These are phyloP conservation scores for Agraylea sexmaculata DNA, from an alignment of 1,140 invertebrate species.

Conservation along the genomic window DNA sequence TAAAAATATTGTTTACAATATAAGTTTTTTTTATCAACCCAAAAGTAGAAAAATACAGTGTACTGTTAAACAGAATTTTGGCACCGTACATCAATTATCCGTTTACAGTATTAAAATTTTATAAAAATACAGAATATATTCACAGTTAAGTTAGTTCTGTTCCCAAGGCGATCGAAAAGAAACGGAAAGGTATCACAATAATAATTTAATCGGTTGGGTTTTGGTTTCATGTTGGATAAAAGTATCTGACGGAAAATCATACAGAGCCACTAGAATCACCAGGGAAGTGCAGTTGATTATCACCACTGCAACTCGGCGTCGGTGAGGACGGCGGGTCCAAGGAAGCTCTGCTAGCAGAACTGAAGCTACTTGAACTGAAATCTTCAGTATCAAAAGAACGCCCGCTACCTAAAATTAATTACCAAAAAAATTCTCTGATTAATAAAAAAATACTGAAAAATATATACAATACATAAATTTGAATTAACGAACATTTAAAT, in stretches of 20 bases:
- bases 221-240: background rate
- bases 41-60: too few species aligned
- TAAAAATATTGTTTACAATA: too few species aligned
- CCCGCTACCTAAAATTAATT: slow-evolving; percentile 36
- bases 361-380: slow-evolving; percentile 68
- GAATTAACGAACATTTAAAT: background rate
- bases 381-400: slow-evolving; percentile 51
- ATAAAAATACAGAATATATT: too few species aligned
- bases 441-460: background rate
- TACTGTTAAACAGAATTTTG: too few species aligned
- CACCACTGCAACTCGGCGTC: slow-evolving; percentile 49
- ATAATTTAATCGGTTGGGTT: too few species aligned
- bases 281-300: slow-evolving; percentile 65
- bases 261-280: slow-evolving; percentile 58
- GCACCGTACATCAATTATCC: too few species aligned
- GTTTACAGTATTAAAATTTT: too few species aligned
- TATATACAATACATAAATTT: slow-evolving; percentile 1
- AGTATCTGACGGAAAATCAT: slow-evolving; percentile 25
- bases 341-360: slow-evolving; percentile 64
- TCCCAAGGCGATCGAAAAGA: too few species aligned
- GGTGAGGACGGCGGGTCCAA: slow-evolving; percentile 63
- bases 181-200: too few species aligned
- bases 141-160: too few species aligned
- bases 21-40: too few species aligned
- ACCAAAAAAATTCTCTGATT: background rate